Conservation (phyloP, 2,888 invertebrate genomes). For the Cryptocephalus primarius region DNA sequence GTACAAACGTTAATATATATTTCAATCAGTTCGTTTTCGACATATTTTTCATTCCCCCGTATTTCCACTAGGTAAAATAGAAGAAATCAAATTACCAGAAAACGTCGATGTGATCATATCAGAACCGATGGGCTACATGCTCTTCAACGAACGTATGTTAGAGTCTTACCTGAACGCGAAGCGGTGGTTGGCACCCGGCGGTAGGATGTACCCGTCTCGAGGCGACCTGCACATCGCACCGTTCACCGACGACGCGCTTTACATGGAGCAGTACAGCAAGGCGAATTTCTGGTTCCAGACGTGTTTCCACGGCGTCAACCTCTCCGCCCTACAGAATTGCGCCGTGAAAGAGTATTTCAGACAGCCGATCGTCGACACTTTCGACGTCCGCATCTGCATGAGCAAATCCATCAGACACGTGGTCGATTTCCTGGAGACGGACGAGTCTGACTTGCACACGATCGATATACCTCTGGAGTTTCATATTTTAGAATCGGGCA, state of each 20-base stretch:
- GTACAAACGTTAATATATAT: too few species aligned
- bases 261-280: constrained; percentile 96
- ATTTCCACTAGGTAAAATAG: constrained; percentile 58
- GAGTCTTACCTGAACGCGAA: constrained; percentile 98
- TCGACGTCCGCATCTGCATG: constrained; percentile 95
- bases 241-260: constrained; percentile 94
- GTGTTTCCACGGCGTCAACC: constrained; percentile 94
- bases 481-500: constrained; percentile 82
- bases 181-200: constrained; percentile 88
- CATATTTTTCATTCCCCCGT: neutral
- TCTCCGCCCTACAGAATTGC: constrained; percentile 80
- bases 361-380: constrained; percentile 35
- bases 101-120: constrained; percentile 94
- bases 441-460: constrained; percentile 87
- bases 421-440: constrained; percentile 86
- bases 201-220: constrained; percentile 95
- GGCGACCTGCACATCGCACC: constrained; percentile 97
- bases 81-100: constrained; percentile 93
- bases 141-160: constrained; percentile 97
- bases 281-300: constrained; percentile 99
- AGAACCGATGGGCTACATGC: constrained; percentile 99
- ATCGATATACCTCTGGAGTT: constrained; percentile 94
- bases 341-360: constrained; percentile 93
- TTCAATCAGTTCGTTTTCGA: neutral
- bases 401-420: constrained; percentile 86